phyloP scores from a whole-genome alignment of 2,113 vertebrate genomes.

The Pagrus major region DNA sequence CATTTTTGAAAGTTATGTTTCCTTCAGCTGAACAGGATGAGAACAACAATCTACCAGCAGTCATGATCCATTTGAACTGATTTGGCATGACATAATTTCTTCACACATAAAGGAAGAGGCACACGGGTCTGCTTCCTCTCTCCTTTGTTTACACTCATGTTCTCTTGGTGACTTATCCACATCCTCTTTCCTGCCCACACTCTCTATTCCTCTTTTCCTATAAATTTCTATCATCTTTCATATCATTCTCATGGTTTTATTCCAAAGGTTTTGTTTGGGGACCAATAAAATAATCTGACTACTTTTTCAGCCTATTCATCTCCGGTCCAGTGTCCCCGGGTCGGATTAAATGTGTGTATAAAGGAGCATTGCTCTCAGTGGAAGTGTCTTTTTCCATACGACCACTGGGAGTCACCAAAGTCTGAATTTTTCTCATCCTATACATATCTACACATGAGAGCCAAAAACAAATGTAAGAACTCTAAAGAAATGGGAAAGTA shows the following conservation, averaged over 20 bases:
- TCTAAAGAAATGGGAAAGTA: background rate
- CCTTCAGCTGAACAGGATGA: background rate
- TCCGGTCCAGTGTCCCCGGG: background rate
- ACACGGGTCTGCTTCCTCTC: background rate
- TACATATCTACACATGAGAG: background rate
- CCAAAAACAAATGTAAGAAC: background rate
- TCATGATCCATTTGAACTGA: background rate
- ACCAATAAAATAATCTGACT: background rate
- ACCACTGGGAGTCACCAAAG: constrained; percentile 2
- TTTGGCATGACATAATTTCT: background rate
- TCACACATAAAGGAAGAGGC: background rate
- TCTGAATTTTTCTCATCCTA: background rate
- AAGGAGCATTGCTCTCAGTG: background rate
- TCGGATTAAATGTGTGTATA: background rate
- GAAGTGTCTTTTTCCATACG: background rate
- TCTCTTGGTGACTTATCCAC: background rate
- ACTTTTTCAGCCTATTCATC: background rate
- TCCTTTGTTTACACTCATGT: background rate
- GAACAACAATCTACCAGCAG: background rate
- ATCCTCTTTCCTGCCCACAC: background rate
- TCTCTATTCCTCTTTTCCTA: background rate
- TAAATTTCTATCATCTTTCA: background rate
- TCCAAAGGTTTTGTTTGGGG: background rate
- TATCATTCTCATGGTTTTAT: background rate
- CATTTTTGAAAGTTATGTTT: background rate